phyloP scores from a whole-genome alignment of 2,888 invertebrate genomes.

The Cetonia aurata region DNA sequence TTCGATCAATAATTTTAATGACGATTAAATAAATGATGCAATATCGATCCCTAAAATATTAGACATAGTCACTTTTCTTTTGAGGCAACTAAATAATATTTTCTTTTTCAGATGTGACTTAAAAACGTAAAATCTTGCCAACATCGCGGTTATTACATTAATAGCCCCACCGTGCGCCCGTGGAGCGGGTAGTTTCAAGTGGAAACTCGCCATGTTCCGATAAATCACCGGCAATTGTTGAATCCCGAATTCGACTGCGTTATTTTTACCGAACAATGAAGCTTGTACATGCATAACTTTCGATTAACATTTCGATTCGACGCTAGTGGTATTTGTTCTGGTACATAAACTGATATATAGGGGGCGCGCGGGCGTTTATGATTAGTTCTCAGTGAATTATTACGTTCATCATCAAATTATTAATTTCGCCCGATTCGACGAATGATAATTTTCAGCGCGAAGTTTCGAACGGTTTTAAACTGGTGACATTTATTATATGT shows the following conservation, averaged over 20 bases:
- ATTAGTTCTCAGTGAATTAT: slow-evolving; percentile 2
- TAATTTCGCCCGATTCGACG: neutral
- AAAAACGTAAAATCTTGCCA: no score
- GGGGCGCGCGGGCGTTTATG: neutral
- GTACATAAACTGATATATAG: slow-evolving; percentile 10
- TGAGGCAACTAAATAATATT: no score
- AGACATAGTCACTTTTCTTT: no score
- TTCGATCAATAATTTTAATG: no score
- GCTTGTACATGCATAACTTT: neutral
- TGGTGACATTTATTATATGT: neutral
- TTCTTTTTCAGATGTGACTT: no score
- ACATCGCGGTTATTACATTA: no score
- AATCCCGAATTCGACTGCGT: neutral
- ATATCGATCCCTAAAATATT: no score
- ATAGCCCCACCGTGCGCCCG: neutral
- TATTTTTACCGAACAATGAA: neutral
- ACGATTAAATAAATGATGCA: no score
- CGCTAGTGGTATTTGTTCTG: neutral
- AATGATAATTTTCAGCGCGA: neutral
- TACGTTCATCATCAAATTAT: neutral
- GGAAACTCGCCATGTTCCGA: neutral
- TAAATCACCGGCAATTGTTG: neutral
- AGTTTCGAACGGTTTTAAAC: neutral
- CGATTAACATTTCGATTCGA: neutral
- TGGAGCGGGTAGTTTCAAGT: neutral